phyloP scores from a whole-genome alignment of 2,888 invertebrate species.

The Allolobophora icterica region DNA sequence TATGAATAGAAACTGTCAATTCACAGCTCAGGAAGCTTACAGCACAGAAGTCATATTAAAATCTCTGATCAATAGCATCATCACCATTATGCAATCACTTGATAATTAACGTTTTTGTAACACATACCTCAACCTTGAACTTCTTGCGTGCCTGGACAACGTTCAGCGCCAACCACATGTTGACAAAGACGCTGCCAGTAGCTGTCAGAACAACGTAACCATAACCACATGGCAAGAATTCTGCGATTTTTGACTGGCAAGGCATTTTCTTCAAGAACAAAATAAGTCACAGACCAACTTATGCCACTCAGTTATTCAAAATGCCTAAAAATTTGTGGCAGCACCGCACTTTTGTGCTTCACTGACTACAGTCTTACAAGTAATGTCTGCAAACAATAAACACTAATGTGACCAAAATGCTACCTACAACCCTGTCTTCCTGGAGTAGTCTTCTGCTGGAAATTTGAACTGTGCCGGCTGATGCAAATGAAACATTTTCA shows the following conservation, averaged over 20 bases:
- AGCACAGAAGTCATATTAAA: neutral
- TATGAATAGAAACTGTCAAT: neutral
- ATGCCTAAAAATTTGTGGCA: neutral
- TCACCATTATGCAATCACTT: neutral
- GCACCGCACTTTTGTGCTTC: neutral
- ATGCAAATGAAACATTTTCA: neutral
- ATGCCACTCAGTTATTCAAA: too few relatives aligned
- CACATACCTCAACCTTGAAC: conserved; percentile 53
- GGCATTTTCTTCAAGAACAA: conserved; percentile 39
- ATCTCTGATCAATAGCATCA: neutral
- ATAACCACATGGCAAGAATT: conserved; percentile 58
- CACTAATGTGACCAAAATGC: neutral
- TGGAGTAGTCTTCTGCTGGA: neutral
- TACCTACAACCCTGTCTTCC: neutral
- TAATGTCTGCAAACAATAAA: neutral
- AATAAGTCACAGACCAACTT: neutral
- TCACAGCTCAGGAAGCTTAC: neutral
- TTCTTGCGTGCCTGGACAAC: conserved; percentile 62
- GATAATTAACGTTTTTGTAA: neutral
- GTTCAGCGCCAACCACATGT: conserved; percentile 62
- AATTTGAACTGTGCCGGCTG: neutral
- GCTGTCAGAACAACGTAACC: conserved; percentile 65
- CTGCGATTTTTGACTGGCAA: conserved; percentile 40
- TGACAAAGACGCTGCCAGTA: conserved; percentile 60
- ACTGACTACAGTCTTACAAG: neutral